Base-by-base conservation (phyloP, 1,140 invertebrate species). In the Pachypeltis micranthus region DNA sequence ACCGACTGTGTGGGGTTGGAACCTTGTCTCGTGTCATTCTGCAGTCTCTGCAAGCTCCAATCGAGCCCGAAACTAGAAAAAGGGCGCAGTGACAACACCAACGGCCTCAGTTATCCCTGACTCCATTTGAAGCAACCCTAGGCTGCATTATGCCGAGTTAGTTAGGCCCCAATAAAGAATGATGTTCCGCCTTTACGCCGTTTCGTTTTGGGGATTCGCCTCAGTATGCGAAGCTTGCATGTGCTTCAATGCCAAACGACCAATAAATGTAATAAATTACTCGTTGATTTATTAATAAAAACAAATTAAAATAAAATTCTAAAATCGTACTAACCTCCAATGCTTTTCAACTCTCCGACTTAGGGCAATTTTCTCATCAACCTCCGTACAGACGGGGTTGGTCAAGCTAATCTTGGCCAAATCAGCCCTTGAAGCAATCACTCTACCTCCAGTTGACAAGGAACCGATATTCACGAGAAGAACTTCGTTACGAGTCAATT, bases 401-500 rank as follows among this genome's bases (percentile, higher is more conserved):
- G 93, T 97, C 25, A 99, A 80, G 44, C 89, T 86, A 64, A 99
- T 97, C 76, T 99, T 99, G 2, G 96, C 96, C 74, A 98, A 87
- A 85, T 99, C 96, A 69, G 87, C 92, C 73, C 90, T 97, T 0
- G 97, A 96, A 25, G 95, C 96, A 26, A 94, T 79, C 1, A 99
- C 96, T 69, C 93, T 80, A 2, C 96, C 96, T 54, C 97, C 97
- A 24, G 96, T 99, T 65, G 96, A 98, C 54, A 99, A 76, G 0
- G 96, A 99, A 7, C 97, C 97, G 74, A 99, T 99, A 77, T 99
- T 99, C 0, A 99, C 93, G 76, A 99, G 84, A 27, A 99, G 76
- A 29, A 97, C 85, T 79, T 97, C 94, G 69, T 84, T 86, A 72
- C 87, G 93, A 2, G 87, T 80, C 63, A 97, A 74, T 72, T 95